Base-by-base conservation (phyloP, 2,797 vertebrate genomes). In the Ataeniobius toweri region DNA sequence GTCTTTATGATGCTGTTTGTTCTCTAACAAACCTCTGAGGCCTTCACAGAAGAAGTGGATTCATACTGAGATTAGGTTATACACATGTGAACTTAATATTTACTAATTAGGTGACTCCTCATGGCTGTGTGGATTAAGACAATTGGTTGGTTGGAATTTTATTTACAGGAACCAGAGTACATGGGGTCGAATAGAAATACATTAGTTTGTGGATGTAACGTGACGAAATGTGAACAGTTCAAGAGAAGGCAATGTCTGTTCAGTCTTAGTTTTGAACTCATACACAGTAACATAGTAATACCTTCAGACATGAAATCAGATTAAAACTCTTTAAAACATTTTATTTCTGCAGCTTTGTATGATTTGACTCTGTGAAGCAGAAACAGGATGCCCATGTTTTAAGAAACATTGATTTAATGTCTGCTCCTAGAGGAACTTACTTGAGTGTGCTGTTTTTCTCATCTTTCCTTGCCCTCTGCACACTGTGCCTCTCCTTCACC, bases 381-480 rank as follows among this genome's bases (percentile, higher is more conserved):
- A 71, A 58, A 58, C 41, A 69, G 39, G 41, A 56, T 77, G 67
- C 78, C 67, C 71, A 22, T 26, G 71, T 75, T 85, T 87, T 44
- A 63, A 73, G 79, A 91, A 88, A 67, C 71, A 82, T 81, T 75
- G 75, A 76, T 86, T 87, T 89, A 85, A 91, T 88, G 39, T 69
- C 89, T 81, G 87, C 92, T 81, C 80, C 86, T 90, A 91, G 84
- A 91, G 86, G 75, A 80, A 86, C 82, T 88, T 83, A 73, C 63
- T 86, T 86, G 75, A 3, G n/a, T 81, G 76, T 90, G 79, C 86
- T 91, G 89, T 89, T 90, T 83, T 87, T 77, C 76, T 86, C 79
- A 80, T 80, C 81, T 89, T 82, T 84, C 88, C 89, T 88, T 88
- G 88, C 84, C 85, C 92, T 91, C 89, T 79, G 89, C 80, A 85